A percentile compares a stretch with the other conserved stretches of the same genome.
These are phyloP conservation scores for Remorina albescens DNA, from an alignment of 2,797 vertebrate genomes.

Conservation along the genomic window DNA sequence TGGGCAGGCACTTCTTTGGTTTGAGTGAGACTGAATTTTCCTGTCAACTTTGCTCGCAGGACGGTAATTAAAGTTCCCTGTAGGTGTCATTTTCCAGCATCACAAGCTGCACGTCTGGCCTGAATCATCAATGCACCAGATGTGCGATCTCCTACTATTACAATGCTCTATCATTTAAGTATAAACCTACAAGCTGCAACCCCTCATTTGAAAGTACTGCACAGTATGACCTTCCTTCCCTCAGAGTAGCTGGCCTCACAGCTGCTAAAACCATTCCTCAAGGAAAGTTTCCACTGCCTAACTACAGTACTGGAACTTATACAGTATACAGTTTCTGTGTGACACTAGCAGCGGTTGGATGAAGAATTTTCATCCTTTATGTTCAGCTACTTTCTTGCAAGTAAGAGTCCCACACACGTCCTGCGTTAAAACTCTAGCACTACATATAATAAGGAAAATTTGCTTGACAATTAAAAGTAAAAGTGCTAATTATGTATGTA, in stretches of 20 bases:
- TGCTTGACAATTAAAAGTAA: not conserved
- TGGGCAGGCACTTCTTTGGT: constrained; percentile 38
- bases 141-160: constrained; percentile 64
- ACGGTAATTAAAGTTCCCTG: constrained; percentile 57
- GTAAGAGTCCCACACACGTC: not conserved
- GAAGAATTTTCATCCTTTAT: constrained; percentile 30
- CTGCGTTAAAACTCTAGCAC: not conserved
- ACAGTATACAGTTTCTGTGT: constrained; percentile 45
- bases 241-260: constrained; percentile 45
- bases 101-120: constrained; percentile 11
- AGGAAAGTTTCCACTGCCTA: constrained; percentile 64
- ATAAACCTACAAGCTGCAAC: constrained; percentile 50
- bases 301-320: constrained; percentile 27
- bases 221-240: constrained; percentile 34
- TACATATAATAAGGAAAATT: not conserved
- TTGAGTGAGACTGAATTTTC: constrained; percentile 36
- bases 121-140: constrained; percentile 45
- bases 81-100: constrained; percentile 34
- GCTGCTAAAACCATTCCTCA: constrained; percentile 67
- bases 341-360: constrained; percentile 40
- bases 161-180: constrained; percentile 63
- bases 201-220: constrained; percentile 54
- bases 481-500: not conserved
- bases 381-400: not conserved
- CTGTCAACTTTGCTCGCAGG: constrained; percentile 50